Percentiles rank a stretch among this genome's conserved stretches.
phyloP scores from a whole-genome alignment of 2,113 vertebrate genomes.

The Pitta sordida region DNA sequence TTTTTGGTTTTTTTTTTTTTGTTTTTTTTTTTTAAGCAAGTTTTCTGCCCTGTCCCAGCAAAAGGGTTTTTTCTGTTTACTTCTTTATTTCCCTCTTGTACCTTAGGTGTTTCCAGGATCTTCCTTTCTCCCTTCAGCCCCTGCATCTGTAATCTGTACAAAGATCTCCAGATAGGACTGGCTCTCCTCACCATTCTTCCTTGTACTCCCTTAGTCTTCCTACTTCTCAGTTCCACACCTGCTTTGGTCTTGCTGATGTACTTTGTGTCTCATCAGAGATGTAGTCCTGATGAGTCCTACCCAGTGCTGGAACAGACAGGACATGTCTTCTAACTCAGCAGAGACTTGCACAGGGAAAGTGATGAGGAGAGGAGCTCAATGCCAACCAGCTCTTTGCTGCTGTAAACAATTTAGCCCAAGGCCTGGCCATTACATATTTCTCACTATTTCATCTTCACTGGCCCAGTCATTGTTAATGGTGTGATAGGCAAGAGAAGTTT shows the following conservation, averaged over 20 bases:
- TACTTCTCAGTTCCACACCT: neutral
- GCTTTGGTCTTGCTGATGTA: neutral
- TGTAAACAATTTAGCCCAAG: neutral
- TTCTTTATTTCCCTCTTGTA: neutral
- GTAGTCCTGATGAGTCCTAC: neutral
- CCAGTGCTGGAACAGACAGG: neutral
- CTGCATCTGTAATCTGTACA: neutral
- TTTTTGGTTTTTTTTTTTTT: neutral
- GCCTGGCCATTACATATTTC: neutral
- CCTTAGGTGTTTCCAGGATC: neutral
- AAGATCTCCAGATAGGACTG: neutral
- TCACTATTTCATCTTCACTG: neutral
- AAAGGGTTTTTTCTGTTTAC: neutral
- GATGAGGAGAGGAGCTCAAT: neutral
- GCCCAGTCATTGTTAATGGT: neutral
- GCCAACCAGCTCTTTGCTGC: neutral
- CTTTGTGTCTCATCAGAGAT: neutral
- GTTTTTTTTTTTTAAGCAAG: neutral
- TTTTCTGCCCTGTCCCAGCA: neutral
- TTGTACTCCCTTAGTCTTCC: fast-evolving
- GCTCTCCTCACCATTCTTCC: neutral
- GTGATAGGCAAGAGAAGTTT: neutral
- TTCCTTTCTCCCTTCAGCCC: neutral
- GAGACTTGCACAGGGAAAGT: neutral
- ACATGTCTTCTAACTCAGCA: neutral